Base-by-base conservation (phyloP, 2,888 invertebrate genomes). In the Sarcophaga variegata region DNA sequence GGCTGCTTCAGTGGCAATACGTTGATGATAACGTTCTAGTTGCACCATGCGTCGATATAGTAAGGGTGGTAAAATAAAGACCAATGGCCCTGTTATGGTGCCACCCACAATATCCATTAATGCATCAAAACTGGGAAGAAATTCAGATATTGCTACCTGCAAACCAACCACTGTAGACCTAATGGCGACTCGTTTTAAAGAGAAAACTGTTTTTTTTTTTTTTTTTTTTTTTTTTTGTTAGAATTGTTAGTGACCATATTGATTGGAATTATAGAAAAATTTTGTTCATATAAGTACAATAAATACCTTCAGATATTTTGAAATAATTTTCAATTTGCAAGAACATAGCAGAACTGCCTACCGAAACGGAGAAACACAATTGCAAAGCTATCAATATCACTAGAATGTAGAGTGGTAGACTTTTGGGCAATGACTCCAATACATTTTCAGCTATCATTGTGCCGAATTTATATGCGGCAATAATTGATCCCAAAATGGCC, bases 41-140 rank as follows among this genome's bases (percentile, higher is more conserved):
- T 94, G 94, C 76, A 95, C 93, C 12, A 97, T 95, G 91, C 95
- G 96, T 0, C 96, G 94, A 92, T 97, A 98, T 90, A 98, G 95
- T 64, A 98, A 89, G 0, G 98, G 97, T 0, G 98, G 98, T 83
- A 97, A 95, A 84, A 98, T 95, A 89, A 98, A 98, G 90, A 97
- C 96, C 14, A 98, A 93, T 0, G 98, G 97, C 0, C 97, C 97
- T 0, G 96, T 96, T 5, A 98, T 94, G 0, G 97, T 96, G 5
- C 97, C 97, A 0, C 98, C 98, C 12, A 98, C 95, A 0, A 98
- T 94, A 2, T 97, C 96, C 96, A 98, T 96, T 14, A 98, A 96
- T 25, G 97, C 94, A 90, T 98, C 97, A 91, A 98, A 98, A 88
- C 96, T 95, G 1, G 98, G 98, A 0, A 98, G 96, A 0, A 96